Evolutionary conservation across 2,888 invertebrate species (phyloP), one percentile per base, ranked within the genome.

Genomic region (Dione juno): DNA sequence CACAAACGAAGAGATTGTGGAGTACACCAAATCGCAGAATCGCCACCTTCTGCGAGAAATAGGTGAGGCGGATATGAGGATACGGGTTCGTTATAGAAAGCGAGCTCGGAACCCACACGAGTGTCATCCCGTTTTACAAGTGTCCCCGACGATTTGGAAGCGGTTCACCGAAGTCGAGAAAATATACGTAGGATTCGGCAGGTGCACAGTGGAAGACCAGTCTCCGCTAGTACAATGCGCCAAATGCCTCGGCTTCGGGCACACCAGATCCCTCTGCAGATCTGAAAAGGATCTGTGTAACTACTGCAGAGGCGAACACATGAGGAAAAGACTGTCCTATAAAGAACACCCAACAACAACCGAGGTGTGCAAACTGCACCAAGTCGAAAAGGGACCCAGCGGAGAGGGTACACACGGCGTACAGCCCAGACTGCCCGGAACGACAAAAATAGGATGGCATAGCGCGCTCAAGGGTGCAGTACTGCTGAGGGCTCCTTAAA

Each of bases 231-330:
- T 77, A 0, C 76, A 76, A 37, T 76, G 79, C 66, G 54, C 74
- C 0, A 76, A 72, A 16, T 80, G 80, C 63, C 73, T 80, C 0
- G 78, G 77, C 0, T 80, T 13, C 69, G 79, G 80, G 0, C 80
- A 81, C 71, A 78, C 78, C 0, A 78, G 67, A 19, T 11, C 70
- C 0, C 3, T 76, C 1, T 80, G 81, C 70, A 66, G 43, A 43
- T 10, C 43, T 1, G 43, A 11, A 11, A 13, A 13, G 2, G 11
- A 43, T 3, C 3, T 13, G 3, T 43, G 43, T 13, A 43, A 13
- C 43, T 43, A 43, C 13, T 13, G 43, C 43, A 13, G 43, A 43
- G 43, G 1, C 13, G 43, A 43, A 13, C 43, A 43, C 13, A 43
- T 13, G 43, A n/a, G 13, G 43, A 13, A 43, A 43, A 43, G 43